Percentiles rank a stretch among this genome's conserved stretches.
Evolutionary conservation across 2,888 invertebrate genomes (phyloP).

Genomic region (Pemphredon lugubris): DNA sequence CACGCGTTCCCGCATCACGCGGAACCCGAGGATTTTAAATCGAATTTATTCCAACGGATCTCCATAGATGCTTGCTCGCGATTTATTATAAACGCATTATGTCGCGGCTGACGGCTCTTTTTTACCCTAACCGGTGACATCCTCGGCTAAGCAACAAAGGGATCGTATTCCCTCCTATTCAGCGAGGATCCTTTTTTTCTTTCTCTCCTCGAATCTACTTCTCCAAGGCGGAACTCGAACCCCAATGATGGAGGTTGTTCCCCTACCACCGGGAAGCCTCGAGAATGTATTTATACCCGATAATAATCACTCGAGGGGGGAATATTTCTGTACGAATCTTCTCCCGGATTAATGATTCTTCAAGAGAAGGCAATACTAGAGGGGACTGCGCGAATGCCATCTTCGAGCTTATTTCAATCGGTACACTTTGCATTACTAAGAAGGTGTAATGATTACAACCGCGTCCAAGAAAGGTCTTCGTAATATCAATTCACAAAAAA

Average conservation of each 20-base stretch:
- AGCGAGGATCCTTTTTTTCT: conserved; percentile 36
- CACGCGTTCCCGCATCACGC: conserved; percentile 20
- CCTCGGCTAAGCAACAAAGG: conserved; percentile 18
- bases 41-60: conserved; percentile 55
- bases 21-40: conserved; percentile 31
- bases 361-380: neutral
- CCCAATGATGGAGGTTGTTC: conserved; percentile 21
- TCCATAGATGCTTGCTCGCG: conserved; percentile 55
- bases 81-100: conserved; percentile 68
- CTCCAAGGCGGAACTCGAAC: conserved; percentile 18
- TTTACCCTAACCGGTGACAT: conserved; percentile 30
- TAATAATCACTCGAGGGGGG: conserved; percentile 43
- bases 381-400: neutral
- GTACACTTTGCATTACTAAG: no score
- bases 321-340: conserved; percentile 27
- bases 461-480: no score
- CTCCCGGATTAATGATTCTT: conserved; percentile 27
- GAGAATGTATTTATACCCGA: conserved; percentile 41
- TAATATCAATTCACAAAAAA: no score
- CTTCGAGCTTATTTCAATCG: no score
- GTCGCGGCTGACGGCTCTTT: conserved; percentile 52
- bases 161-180: conserved; percentile 36
- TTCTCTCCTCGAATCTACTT: conserved; percentile 28
- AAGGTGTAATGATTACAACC: no score
- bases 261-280: neutral